Conservation (phyloP, 2,797 vertebrate species). For the Typhlichthys subterraneus region DNA sequence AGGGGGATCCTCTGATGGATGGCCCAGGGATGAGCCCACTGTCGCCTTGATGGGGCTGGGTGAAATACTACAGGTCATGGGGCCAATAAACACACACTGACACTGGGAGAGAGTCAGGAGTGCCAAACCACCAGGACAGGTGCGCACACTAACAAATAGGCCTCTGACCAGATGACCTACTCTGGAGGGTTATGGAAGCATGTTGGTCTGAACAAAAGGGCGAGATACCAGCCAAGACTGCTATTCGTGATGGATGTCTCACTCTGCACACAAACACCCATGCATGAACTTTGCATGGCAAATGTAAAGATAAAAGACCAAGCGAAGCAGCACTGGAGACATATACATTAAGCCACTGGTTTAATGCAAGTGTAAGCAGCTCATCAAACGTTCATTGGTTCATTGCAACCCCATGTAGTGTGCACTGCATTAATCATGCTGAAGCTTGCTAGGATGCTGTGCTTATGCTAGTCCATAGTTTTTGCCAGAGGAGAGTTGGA, state of each 20-base stretch:
- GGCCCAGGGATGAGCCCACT: slow-evolving; percentile 17
- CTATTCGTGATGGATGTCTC: slow-evolving; percentile 43
- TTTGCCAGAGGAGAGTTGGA: slow-evolving; percentile 48
- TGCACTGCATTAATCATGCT: slow-evolving; percentile 71
- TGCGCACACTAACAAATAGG: slow-evolving; percentile 26
- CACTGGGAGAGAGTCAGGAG: slow-evolving; percentile 41
- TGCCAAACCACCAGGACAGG: slow-evolving; percentile 21
- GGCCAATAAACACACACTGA: slow-evolving; percentile 39
- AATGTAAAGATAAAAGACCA: slow-evolving; percentile 49
- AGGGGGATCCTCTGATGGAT: slow-evolving; percentile 41
- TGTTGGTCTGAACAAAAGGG: slow-evolving; percentile 7
- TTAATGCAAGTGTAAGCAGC: slow-evolving; percentile 74
- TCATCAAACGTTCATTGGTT: slow-evolving; percentile 68
- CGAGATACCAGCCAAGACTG: slow-evolving; percentile 7
- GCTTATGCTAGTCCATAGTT: slow-evolving; percentile 60
- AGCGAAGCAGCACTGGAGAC: slow-evolving; percentile 27
- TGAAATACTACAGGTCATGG: slow-evolving; percentile 36
- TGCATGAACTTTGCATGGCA: slow-evolving; percentile 51
- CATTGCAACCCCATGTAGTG: slow-evolving; percentile 79
- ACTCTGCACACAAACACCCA: slow-evolving; percentile 29
- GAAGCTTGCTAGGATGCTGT: slow-evolving; percentile 57
- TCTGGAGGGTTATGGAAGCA: slow-evolving; percentile 3
- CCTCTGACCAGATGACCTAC: slow-evolving; percentile 45
- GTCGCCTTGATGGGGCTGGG: slow-evolving; percentile 18
- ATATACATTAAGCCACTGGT: slow-evolving; percentile 23